Base-by-base conservation (phyloP, 2,797 vertebrate species). In the Paratrypauchen microcephalus region DNA sequence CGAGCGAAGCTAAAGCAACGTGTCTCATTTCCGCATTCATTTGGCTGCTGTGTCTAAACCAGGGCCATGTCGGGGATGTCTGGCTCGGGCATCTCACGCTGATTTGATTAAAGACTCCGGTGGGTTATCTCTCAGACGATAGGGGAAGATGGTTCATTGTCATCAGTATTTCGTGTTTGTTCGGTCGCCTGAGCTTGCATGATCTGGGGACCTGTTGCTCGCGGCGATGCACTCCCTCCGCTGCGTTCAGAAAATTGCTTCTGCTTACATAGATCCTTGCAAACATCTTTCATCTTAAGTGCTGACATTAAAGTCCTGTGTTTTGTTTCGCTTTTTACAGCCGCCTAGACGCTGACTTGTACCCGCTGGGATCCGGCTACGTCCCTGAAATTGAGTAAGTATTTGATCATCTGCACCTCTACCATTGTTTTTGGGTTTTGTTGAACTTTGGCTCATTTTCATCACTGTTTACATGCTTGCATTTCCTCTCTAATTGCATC, bases 261-360 rank as follows among this genome's bases (percentile, higher is more conserved):
- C 62, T 4, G 23, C 21, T 58, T 28, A 15, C 55, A 24, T 28
- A 28, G 23, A 57, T 57, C 24, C 24, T 28, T 57, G 5, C 9
- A 55, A 30, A 19, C 9, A 52, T 54, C 47, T n/a, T 26, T 26
- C 39, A 4, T 60, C 0, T 7, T 5, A 28, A 48, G 19, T 68
- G 2, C 28, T 7, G 0, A 39, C 3, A 59, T 13, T 77, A 4
- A 82, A 83, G 69, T 74, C 62, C 41, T 6, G 6, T 54, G 36
- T 19, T 72, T 0, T 78, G 7, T 75, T 70, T 72, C 66, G 8
- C 30, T 55, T 5, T 2, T 5, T 71, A 15, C 77, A 94, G 93
- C 91, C 93, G 91, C 86, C 90, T 94, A 89, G 93, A 94, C 88
- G 85, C 93, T 91, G 94, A 94, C 87, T 91, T 94, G 93, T 94